A percentile compares a stretch with the other conserved stretches of the same genome.
These are phyloP conservation scores for Eupithecia dodoneata DNA, from an alignment of 2,888 invertebrate genomes.

Conservation along the genomic window DNA sequence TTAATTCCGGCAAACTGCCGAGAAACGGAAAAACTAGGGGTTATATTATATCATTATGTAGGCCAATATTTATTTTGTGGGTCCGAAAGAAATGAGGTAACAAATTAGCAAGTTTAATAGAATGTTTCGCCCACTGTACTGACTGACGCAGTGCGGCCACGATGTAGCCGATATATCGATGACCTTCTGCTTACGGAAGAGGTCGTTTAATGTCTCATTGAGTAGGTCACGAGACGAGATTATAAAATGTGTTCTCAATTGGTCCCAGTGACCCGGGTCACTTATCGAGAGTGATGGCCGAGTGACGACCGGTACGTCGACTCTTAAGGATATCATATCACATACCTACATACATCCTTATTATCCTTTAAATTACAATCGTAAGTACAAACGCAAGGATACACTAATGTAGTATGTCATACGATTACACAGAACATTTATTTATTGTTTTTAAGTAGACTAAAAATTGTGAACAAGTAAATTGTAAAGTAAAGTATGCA, in stretches of 20 bases:
- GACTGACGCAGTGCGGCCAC: neutral
- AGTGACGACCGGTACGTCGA: neutral
- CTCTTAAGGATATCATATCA: neutral
- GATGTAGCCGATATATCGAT: neutral
- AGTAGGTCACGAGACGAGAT: constrained; percentile 1
- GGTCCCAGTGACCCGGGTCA: neutral
- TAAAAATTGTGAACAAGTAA: too few relatives aligned
- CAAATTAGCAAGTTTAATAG: neutral
- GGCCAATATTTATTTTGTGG: too few relatives aligned
- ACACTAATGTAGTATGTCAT: too few relatives aligned
- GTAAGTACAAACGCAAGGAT: too few relatives aligned
- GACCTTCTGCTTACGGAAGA: constrained; percentile 1
- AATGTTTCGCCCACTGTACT: neutral
- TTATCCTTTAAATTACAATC: too few relatives aligned
- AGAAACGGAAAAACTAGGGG: neutral
- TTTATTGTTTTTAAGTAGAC: too few relatives aligned
- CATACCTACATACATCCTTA: too few relatives aligned
- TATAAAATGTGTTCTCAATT: neutral
- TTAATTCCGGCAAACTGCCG: neutral
- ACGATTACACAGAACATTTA: too few relatives aligned
- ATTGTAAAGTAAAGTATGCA: too few relatives aligned
- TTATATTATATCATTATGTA: neutral
- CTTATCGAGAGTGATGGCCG: neutral
- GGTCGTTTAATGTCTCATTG: neutral
- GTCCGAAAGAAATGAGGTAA: too few relatives aligned